Evolutionary conservation across 2,888 invertebrate species (phyloP).

Genomic region (Exocentrus adspersus): DNA sequence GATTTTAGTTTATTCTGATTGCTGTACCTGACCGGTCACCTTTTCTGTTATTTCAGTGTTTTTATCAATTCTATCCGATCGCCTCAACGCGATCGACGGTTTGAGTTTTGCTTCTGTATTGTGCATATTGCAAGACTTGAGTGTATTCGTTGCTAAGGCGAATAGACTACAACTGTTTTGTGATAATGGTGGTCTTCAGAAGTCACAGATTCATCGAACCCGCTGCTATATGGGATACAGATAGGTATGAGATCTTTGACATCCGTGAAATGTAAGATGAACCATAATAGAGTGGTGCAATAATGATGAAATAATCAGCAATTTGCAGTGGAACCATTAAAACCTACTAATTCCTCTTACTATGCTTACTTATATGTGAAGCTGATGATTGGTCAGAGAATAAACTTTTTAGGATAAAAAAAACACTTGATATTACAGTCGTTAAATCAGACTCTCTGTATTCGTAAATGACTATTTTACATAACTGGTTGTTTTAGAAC

Average conservation of each 20-base stretch:
- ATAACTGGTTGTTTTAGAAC: too few species aligned
- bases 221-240: constrained; percentile 56
- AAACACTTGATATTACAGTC: too few species aligned
- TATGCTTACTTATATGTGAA: too few species aligned
- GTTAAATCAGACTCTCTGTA: too few species aligned
- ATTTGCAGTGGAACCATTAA: too few species aligned
- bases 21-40: constrained; percentile 24
- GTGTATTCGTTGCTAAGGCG: constrained; percentile 44
- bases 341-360: too few species aligned
- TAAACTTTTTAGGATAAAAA: too few species aligned
- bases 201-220: constrained; percentile 52
- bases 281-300: too few species aligned
- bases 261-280: too few species aligned
- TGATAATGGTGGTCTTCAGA: constrained; percentile 62
- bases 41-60: constrained; percentile 1
- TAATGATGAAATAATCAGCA: too few species aligned
- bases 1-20: constrained; percentile 46
- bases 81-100: constrained; percentile 41
- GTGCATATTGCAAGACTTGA: constrained; percentile 30
- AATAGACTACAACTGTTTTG: constrained; percentile 52
- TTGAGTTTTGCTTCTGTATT: constrained; percentile 32
- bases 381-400: too few species aligned
- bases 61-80: constrained; percentile 40
- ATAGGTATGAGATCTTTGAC: constrained; percentile 55
- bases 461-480: too few species aligned